phyloP scores from a whole-genome alignment of 1,140 invertebrate genomes.

The Cheumatopsyche charites region DNA sequence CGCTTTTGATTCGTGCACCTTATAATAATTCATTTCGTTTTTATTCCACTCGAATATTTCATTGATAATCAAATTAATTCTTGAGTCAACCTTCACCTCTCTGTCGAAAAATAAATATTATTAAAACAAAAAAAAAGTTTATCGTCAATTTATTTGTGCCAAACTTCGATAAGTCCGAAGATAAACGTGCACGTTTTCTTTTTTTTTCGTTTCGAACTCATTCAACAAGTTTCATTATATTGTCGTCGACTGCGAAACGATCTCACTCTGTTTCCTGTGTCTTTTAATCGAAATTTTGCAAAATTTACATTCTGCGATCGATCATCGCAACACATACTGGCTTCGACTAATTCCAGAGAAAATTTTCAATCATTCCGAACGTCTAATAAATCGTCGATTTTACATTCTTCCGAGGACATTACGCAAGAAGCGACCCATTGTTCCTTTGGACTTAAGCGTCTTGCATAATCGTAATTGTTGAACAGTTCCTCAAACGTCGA shows the following conservation, averaged over 20 bases:
- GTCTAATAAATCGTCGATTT: no score
- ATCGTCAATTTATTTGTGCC: slow-evolving; percentile 5
- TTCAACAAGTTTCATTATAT: background rate
- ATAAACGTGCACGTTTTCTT: background rate
- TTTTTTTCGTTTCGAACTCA: background rate
- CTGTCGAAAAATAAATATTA: slow-evolving; percentile 8
- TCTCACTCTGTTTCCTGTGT: background rate
- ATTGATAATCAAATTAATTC: slow-evolving; percentile 16
- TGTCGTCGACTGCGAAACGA: background rate
- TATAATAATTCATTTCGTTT: background rate
- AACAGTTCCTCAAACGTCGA: no score
- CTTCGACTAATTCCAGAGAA: no score
- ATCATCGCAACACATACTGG: no score
- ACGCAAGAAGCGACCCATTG: no score
- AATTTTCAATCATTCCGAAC: no score
- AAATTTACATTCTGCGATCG: background rate
- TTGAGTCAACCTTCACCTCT: slow-evolving; percentile 4
- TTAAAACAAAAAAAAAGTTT: background rate
- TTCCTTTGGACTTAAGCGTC: no score
- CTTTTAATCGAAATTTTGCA: background rate
- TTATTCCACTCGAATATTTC: background rate
- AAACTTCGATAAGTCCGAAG: background rate
- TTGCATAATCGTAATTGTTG: no score
- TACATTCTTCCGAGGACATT: no score
- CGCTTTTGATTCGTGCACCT: no score